Percentiles rank a stretch among this genome's conserved stretches.
These are phyloP conservation scores for Quadroppia sp. DNA, from an alignment of 2,888 invertebrate species.

Conservation along the genomic window DNA sequence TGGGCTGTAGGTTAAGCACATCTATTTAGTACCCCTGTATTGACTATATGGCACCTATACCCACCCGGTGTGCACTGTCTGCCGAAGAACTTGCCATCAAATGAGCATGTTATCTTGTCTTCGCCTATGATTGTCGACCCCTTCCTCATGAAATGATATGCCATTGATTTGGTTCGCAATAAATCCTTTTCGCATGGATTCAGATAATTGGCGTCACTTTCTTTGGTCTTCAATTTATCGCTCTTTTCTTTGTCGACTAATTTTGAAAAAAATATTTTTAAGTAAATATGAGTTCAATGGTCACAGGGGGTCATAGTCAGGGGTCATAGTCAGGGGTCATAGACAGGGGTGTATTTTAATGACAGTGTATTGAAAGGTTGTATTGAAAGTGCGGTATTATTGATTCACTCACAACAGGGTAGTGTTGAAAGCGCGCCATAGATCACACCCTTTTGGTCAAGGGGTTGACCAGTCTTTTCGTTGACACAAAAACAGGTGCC, in stretches of 20 bases:
- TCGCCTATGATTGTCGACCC: neutral
- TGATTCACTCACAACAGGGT: slow-evolving; percentile 6
- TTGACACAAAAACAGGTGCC: slow-evolving; percentile 27
- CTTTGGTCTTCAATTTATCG: neutral
- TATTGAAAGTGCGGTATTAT: no score
- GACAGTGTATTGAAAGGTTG: no score
- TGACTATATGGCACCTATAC: neutral
- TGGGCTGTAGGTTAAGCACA: neutral
- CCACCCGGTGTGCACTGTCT: neutral
- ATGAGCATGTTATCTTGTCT: neutral
- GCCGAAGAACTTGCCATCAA: neutral
- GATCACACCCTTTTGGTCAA: neutral
- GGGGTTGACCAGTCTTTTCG: neutral
- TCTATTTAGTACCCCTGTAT: neutral
- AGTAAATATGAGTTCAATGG: no score
- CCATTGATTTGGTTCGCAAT: neutral
- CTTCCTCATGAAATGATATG: slow-evolving; percentile 9
- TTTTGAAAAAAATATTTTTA: no score
- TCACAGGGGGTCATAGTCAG: no score
- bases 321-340: no score
- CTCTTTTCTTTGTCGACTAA: slow-evolving; percentile 20
- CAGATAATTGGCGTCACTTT: neutral
- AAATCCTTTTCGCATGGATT: neutral
- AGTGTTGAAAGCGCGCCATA: neutral
- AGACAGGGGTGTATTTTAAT: no score